A percentile compares a stretch with the other conserved stretches of the same genome.
Evolutionary conservation across 2,888 invertebrate genomes (phyloP).

Genomic region (Ditula angustiorana): DNA sequence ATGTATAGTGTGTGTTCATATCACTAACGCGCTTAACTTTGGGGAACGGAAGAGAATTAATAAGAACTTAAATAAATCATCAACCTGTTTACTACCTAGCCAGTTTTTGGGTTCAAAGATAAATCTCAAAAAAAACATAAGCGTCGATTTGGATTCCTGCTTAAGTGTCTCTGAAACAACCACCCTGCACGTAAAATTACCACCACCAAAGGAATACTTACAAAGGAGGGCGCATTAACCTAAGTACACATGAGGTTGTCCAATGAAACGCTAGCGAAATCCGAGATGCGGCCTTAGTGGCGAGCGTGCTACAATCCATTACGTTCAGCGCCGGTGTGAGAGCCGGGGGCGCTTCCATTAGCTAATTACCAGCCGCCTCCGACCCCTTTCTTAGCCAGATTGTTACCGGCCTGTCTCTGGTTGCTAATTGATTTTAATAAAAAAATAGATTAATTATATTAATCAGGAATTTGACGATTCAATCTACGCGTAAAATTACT

Average conservation of each 20-base stretch:
- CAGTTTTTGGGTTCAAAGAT: too few relatives aligned
- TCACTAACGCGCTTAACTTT: too few relatives aligned
- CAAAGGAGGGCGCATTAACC: slow-evolving; percentile 5
- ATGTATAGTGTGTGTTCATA: too few relatives aligned
- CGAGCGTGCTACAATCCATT: slow-evolving; percentile 81
- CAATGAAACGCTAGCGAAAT: slow-evolving; percentile 54
- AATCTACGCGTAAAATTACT: too few relatives aligned
- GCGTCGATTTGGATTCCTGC: neutral
- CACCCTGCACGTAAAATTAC: too few relatives aligned
- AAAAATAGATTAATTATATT: slow-evolving; percentile 36
- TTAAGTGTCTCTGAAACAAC: too few relatives aligned
- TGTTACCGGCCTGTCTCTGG: slow-evolving; percentile 68
- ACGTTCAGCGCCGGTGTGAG: slow-evolving; percentile 50
- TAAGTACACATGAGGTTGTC: slow-evolving; percentile 17
- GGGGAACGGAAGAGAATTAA: too few relatives aligned
- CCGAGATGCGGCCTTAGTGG: slow-evolving; percentile 65
- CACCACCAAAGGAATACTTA: slow-evolving; percentile 3
- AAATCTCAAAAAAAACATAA: too few relatives aligned
- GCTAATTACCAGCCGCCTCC: slow-evolving; percentile 74
- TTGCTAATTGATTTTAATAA: slow-evolving; percentile 74
- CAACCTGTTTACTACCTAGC: too few relatives aligned
- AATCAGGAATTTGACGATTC: too few relatives aligned
- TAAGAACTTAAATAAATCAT: too few relatives aligned
- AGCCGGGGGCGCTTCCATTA: slow-evolving; percentile 68
- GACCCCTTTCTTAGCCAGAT: slow-evolving; percentile 80